Conservation (phyloP, 2,797 vertebrate species). For the Microchirus variegatus region DNA sequence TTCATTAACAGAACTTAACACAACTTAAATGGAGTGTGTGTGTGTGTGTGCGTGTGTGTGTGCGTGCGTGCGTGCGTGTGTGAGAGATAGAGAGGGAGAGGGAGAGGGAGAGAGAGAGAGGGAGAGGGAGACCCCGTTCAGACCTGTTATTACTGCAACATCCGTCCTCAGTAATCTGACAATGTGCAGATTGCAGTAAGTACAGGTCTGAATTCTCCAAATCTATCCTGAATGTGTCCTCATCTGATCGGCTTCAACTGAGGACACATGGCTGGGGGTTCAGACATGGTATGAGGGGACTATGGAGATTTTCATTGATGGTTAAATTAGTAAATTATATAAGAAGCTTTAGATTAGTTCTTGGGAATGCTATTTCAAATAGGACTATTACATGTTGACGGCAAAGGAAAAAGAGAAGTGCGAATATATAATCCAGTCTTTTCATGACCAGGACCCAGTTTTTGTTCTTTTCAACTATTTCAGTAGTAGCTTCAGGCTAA, state of each 20-base stretch:
- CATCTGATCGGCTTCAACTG: slow-evolving; percentile 14
- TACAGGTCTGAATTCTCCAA: too few relatives aligned
- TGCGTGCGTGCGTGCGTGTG: too few relatives aligned
- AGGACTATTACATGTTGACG: slow-evolving; percentile 39
- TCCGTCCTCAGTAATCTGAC: too few relatives aligned
- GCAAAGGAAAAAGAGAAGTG: slow-evolving; percentile 32
- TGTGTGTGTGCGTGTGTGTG: too few relatives aligned
- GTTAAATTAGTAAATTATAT: slow-evolving; percentile 60
- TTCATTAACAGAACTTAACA: too few relatives aligned
- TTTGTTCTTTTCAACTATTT: slow-evolving; percentile 20
- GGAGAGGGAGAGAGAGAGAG: too few relatives aligned
- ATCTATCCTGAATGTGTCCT: too few relatives aligned
- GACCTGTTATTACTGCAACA: too few relatives aligned
- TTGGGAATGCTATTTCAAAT: slow-evolving; percentile 59
- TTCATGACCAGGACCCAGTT: slow-evolving; percentile 34
- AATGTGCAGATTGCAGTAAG: too few relatives aligned
- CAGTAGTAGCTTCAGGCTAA: slow-evolving; percentile 39
- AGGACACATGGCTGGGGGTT: slow-evolving; percentile 45
- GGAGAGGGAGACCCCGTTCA: too few relatives aligned
- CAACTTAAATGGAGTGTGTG: too few relatives aligned
- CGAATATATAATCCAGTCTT: slow-evolving; percentile 34
- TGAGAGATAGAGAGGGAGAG: too few relatives aligned
- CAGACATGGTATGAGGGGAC: slow-evolving; percentile 40
- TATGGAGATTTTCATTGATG: slow-evolving; percentile 30
- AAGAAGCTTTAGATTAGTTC: slow-evolving; percentile 51